Evolutionary conservation across 1,140 invertebrate genomes (phyloP).

Genomic region (Drosophila fuyamai): DNA sequence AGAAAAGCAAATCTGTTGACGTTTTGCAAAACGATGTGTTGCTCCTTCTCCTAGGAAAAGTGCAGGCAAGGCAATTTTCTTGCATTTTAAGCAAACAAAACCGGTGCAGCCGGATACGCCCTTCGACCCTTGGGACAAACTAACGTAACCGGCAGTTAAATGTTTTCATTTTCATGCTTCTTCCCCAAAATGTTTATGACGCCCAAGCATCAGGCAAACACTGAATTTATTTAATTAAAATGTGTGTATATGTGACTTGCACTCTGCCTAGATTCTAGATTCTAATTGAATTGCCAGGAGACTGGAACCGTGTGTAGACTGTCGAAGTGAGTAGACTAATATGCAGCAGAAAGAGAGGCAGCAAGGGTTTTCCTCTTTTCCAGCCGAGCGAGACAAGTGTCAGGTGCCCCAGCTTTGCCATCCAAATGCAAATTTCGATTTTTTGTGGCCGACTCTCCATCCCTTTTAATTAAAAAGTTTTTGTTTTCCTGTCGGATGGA

Average conservation of each 20-base stretch:
- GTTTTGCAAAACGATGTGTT: conserved; percentile 55
- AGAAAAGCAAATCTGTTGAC: conserved; percentile 64
- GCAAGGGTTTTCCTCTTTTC: conserved; percentile 7
- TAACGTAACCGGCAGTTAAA: conserved; percentile 69
- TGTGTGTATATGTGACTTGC: conserved; percentile 28
- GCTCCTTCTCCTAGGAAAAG: conserved; percentile 12
- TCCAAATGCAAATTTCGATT: conserved; percentile 58
- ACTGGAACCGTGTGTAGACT: conserved; percentile 9
- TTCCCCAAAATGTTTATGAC: conserved; percentile 71
- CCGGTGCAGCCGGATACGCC: conserved; percentile 8
- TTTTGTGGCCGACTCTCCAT: conserved; percentile 16
- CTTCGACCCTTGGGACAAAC: conserved; percentile 27
- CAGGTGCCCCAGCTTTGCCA: conserved; percentile 48
- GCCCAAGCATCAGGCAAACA: conserved; percentile 68
- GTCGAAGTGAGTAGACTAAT: conserved; percentile 55
- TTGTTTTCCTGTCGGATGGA: conserved; percentile 43
- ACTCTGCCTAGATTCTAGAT: conserved; percentile 55
- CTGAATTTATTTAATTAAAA: conserved; percentile 83
- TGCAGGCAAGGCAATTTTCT: conserved; percentile 69
- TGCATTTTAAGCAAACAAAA: conserved; percentile 70
- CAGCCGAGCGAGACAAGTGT: conserved; percentile 34
- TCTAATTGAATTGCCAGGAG: conserved; percentile 73
- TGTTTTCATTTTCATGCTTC: conserved; percentile 73
- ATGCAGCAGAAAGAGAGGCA: conserved; percentile 11
- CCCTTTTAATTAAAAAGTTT: conserved; percentile 73